Conservation (phyloP, 2,113 vertebrate genomes). For the Megaceryle maxima region DNA sequence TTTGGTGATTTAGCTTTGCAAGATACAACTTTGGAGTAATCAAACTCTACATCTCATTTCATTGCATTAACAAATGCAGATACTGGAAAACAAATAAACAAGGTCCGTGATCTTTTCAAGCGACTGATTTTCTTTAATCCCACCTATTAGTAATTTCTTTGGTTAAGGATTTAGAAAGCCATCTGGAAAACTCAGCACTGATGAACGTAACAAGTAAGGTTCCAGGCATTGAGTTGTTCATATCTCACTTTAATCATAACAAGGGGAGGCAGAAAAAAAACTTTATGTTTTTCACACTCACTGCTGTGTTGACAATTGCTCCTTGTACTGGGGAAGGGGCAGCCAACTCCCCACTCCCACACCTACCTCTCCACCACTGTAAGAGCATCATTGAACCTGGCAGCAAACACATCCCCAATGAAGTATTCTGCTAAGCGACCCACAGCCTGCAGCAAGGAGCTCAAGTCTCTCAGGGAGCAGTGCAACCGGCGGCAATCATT, state of each 20-base stretch:
- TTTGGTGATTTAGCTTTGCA: background rate
- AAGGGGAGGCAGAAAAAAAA: background rate
- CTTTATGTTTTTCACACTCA: too few relatives aligned
- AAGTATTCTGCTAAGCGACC: constrained; percentile 95
- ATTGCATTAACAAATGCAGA: background rate
- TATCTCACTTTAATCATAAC: background rate
- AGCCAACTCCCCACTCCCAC: fast-evolving
- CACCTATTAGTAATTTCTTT: background rate
- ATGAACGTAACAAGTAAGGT: background rate
- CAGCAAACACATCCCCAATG: constrained; percentile 89
- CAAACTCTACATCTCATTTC: background rate
- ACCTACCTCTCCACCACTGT: constrained; percentile 93
- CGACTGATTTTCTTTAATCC: background rate
- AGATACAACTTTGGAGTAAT: background rate
- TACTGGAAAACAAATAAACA: background rate
- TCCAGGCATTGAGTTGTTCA: fast-evolving
- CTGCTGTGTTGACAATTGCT: background rate
- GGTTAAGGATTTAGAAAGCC: background rate
- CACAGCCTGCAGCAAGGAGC: constrained; percentile 93
- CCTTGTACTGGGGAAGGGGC: background rate
- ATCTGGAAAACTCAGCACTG: background rate
- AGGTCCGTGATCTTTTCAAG: background rate
- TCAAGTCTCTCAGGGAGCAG: constrained; percentile 93
- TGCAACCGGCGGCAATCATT: constrained; percentile 94
- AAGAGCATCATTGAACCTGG: constrained; percentile 88